phyloP scores from a whole-genome alignment of 2,888 invertebrate species.

The Cheilosia soror region DNA sequence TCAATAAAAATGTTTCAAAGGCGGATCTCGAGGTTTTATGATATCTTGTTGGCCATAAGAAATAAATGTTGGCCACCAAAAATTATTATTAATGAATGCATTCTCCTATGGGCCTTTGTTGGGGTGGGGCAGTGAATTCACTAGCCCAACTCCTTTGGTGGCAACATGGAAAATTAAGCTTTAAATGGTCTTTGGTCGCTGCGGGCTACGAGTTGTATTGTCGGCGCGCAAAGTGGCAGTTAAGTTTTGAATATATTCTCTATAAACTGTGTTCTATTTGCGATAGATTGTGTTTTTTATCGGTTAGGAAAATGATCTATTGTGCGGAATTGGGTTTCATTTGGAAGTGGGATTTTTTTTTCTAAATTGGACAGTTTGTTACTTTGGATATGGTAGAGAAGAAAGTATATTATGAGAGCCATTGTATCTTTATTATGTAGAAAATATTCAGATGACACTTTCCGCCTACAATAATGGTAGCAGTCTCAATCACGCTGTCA shows the following conservation, averaged over 20 bases:
- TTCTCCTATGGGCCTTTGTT: constrained; percentile 7
- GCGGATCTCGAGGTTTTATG: constrained; percentile 45
- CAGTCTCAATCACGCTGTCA: too few relatives aligned
- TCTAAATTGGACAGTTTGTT: not conserved
- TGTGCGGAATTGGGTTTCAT: not conserved
- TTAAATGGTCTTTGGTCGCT: constrained; percentile 21
- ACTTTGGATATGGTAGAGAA: too few relatives aligned
- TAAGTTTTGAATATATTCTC: constrained; percentile 54
- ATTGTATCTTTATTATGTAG: too few relatives aligned
- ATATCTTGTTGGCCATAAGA: constrained; percentile 14
- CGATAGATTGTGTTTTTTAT: constrained; percentile 15
- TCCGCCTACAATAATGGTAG: too few relatives aligned
- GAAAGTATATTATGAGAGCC: too few relatives aligned
- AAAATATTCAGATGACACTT: too few relatives aligned
- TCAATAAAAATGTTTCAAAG: constrained; percentile 48
- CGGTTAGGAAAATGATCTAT: constrained; percentile 34
- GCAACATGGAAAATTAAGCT: constrained; percentile 52
- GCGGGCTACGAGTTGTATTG: constrained; percentile 36
- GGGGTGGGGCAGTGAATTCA: constrained; percentile 15
- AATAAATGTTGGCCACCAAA: constrained; percentile 27
- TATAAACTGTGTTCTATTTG: constrained; percentile 19
- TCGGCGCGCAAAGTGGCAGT: constrained; percentile 32
- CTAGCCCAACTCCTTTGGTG: constrained; percentile 44
- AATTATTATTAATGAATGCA: constrained; percentile 48
- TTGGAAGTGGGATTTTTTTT: not conserved